Conservation (phyloP, 2,888 invertebrate genomes). For the Parnassius orleans region DNA sequence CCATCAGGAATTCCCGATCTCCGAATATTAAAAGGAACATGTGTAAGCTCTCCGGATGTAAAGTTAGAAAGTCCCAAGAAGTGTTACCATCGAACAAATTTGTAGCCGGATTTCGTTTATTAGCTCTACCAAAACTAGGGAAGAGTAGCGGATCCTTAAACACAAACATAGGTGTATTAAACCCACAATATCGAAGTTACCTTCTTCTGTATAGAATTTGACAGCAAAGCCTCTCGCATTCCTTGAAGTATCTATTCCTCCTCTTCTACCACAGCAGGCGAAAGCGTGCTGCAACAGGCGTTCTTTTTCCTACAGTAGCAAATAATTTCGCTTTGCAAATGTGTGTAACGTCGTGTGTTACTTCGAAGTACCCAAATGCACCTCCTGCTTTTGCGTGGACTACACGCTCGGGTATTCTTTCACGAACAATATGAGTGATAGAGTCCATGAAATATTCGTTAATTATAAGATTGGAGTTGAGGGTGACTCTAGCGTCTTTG, state of each 20-base stretch:
- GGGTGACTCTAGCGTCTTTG: constrained; percentile 85
- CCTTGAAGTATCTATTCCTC: constrained; percentile 91
- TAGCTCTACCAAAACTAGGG: constrained; percentile 94
- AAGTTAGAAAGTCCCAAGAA: constrained; percentile 95
- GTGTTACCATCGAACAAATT: constrained; percentile 92
- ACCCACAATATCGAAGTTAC: too few species aligned
- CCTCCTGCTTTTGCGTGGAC: too few species aligned
- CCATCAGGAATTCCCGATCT: constrained; percentile 78
- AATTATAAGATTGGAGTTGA: too few species aligned
- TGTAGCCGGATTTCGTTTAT: constrained; percentile 94
- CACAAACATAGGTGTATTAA: constrained; percentile 94
- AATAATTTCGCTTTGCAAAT: too few species aligned
- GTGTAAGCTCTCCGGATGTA: constrained; percentile 91
- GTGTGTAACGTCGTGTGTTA: too few species aligned
- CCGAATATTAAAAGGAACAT: constrained; percentile 90
- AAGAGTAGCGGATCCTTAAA: constrained; percentile 93
- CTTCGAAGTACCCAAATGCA: too few species aligned
- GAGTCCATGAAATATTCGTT: too few species aligned
- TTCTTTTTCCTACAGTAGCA: too few species aligned
- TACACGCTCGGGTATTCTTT: too few species aligned
- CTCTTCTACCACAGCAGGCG: constrained; percentile 89
- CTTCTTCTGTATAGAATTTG: too few species aligned
- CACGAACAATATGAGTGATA: too few species aligned
- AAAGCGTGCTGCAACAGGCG: constrained; percentile 77
- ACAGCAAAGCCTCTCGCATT: constrained; percentile 88